A percentile compares a stretch with the other conserved stretches of the same genome.
These are phyloP conservation scores for Elaphurus davidianus DNA, from an alignment of 2,113 vertebrate species.

Conservation along the genomic window DNA sequence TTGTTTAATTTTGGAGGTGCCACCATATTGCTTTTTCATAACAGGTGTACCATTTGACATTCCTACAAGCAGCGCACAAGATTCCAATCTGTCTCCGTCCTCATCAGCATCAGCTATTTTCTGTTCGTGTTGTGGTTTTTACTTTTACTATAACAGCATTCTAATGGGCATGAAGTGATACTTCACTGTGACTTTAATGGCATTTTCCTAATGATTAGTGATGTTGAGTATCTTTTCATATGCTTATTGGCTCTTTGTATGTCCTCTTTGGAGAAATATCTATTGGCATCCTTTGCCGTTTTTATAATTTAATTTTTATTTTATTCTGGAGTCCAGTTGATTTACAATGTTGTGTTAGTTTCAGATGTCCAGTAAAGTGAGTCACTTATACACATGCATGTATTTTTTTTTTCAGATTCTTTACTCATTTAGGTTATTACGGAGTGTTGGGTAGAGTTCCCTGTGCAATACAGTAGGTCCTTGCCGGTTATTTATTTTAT, in stretches of 20 bases:
- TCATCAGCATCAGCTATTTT: neutral
- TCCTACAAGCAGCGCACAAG: fast-evolving
- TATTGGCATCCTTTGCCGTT: neutral
- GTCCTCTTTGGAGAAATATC: neutral
- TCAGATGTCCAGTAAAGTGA: neutral
- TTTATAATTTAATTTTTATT: neutral
- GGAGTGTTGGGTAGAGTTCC: neutral
- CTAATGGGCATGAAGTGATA: neutral
- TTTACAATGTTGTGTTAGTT: neutral
- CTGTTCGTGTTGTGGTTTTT: neutral
- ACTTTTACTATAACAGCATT: neutral
- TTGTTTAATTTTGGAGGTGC: neutral
- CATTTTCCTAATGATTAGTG: neutral
- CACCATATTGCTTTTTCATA: neutral
- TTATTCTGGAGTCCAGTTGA: neutral
- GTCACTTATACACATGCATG: fast-evolving
- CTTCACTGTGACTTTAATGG: neutral
- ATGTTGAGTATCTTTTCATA: neutral
- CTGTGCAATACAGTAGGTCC: neutral
- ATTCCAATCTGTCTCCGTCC: neutral
- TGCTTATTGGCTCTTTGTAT: neutral
- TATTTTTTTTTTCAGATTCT: neutral
- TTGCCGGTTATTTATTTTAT: neutral
- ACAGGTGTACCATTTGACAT: neutral
- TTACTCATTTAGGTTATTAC: too few species aligned